Evolutionary conservation across 2,888 invertebrate genomes (phyloP), one percentile per base, ranked within the genome.

Genomic region (Drosophila borealis): DNA sequence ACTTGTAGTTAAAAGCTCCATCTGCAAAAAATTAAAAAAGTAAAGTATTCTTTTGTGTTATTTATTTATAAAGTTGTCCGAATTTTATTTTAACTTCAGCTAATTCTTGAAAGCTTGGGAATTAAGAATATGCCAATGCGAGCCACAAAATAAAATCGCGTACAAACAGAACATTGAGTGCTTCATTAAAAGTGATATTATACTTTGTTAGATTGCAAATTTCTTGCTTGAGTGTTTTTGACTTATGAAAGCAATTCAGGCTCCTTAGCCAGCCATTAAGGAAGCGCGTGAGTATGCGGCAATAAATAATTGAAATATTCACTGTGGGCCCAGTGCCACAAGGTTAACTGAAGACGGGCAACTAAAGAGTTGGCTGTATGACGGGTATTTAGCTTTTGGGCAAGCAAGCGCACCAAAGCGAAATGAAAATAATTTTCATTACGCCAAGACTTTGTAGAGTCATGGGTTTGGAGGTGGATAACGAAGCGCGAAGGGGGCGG

Each of bases 351-450:
- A 48, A 60, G 53, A 56, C 54, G 64, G 45, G 41, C 71, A 56
- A 50, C 80, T 37, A 55, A 73, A 68, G 74, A 75, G 72, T 73
- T 69, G 61, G 29, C 60, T 49, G 44, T 46, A 37, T 19, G 53
- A 41, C 37, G 36, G 53, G 81, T 62, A 61, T 78, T 80, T 80
- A 78, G 87, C 81, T 87, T 87, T 87, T 87, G 87, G 82, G 80
- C 79, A 87, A 87, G 88, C 62, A 71, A 85, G 85, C 80, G 88
- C 80, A 88, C 74, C 68, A 83, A 88, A 80, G 82, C 85, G 70
- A 83, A 83, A 87, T 83, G 82, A 87, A 84, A 88, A 87, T 85
- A 70, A 83, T 83, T 87, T 81, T 85, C 85, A 85, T 80, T 85
- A 80, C 85, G 60, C 70, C 33, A 74, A 78, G 78, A 78, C 78